Conservation (phyloP, 2,797 vertebrate genomes). For the Lates japonicus region DNA sequence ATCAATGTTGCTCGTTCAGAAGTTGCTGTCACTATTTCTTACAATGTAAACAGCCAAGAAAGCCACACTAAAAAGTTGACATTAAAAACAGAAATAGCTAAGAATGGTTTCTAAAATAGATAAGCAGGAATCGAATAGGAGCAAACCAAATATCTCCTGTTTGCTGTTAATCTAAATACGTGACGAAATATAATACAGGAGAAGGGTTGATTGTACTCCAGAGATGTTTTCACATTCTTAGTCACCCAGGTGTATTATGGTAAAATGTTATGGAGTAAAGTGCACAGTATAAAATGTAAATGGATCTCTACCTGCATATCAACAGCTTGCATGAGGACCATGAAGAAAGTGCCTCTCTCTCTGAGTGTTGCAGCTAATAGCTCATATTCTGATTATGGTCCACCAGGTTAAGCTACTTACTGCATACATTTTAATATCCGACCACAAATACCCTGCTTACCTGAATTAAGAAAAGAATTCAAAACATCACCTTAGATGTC, state of each 20-base stretch:
- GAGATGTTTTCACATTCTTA: conserved; percentile 15
- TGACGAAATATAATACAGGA: neutral
- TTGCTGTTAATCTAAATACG: conserved; percentile 11
- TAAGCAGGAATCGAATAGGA: neutral
- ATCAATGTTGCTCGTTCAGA: conserved; percentile 25
- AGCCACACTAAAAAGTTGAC: conserved; percentile 4
- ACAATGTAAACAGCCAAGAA: conserved; percentile 20
- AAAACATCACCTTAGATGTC: conserved; percentile 18
- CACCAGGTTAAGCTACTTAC: conserved; percentile 53
- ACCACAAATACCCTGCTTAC: conserved; percentile 25
- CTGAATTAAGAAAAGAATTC: conserved; percentile 21
- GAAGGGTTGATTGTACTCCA: neutral
- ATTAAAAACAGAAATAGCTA: neutral
- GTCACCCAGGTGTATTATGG: conserved; percentile 37
- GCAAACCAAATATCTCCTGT: neutral
- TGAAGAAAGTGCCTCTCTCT: neutral
- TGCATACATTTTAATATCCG: conserved; percentile 27
- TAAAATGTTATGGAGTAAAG: neutral
- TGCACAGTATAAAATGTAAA: conserved; percentile 24
- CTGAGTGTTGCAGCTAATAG: conserved; percentile 13
- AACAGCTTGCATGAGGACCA: neutral
- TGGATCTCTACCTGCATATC: conserved; percentile 1
- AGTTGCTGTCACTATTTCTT: conserved; percentile 10
- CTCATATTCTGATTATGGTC: conserved; percentile 30
- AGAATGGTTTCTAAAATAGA: conserved; percentile 9